A percentile compares a stretch with the other conserved stretches of the same genome.
Evolutionary conservation across 2,888 invertebrate genomes (phyloP).

Genomic region (Heliconius erato): DNA sequence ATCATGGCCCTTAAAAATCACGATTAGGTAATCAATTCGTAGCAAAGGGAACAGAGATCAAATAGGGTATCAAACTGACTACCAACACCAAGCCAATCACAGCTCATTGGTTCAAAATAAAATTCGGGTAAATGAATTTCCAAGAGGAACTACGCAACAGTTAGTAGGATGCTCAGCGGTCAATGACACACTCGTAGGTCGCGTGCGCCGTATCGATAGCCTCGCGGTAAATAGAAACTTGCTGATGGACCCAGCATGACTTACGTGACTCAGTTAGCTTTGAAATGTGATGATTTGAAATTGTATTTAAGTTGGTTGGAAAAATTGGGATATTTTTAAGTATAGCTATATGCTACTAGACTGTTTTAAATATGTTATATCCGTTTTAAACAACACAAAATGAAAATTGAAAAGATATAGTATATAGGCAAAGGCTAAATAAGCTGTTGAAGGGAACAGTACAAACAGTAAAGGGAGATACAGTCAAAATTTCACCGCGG

Average conservation of each 20-base stretch:
- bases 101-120: slow-evolving; percentile 38
- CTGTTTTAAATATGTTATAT: too few relatives aligned
- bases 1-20: background rate
- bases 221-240: slow-evolving; percentile 19
- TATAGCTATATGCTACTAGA: too few relatives aligned
- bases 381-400: too few relatives aligned
- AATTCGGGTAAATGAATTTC: slow-evolving; percentile 49
- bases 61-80: slow-evolving; percentile 17
- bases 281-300: background rate
- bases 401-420: too few relatives aligned
- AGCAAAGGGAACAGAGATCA: slow-evolving; percentile 21
- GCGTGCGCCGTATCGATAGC: slow-evolving; percentile 66
- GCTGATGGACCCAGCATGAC: slow-evolving; percentile 10
- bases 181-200: slow-evolving; percentile 75
- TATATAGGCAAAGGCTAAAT: too few relatives aligned
- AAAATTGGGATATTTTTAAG: background rate
- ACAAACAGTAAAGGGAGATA: too few relatives aligned
- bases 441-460: too few relatives aligned
- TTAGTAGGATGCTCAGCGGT: slow-evolving; percentile 66
- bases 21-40: background rate
- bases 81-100: slow-evolving; percentile 23
- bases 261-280: background rate
- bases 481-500: too few relatives aligned
- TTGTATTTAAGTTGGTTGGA: background rate
- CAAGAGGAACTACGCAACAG: slow-evolving; percentile 62